Evolutionary conservation across 1,140 invertebrate genomes (phyloP).

Genomic region (Zaprionus gabonicus): DNA sequence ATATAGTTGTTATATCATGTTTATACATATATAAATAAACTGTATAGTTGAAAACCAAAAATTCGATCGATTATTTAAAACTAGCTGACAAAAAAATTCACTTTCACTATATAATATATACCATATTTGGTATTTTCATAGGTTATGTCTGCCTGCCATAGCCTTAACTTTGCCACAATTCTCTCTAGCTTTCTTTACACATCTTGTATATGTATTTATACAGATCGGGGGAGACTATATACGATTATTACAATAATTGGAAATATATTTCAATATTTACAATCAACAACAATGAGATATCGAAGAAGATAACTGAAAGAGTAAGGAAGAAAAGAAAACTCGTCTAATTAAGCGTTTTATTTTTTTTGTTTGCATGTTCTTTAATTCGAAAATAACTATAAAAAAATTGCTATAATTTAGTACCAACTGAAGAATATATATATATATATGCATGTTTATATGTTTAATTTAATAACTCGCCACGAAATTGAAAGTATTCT

Average conservation of each 20-base stretch:
- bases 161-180: conserved; percentile 2
- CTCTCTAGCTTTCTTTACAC: conserved; percentile 10
- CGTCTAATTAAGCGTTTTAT: not conserved
- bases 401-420: conserved; percentile 6
- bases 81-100: conserved; percentile 19
- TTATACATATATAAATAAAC: not conserved
- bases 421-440: not conserved
- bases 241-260: conserved; percentile 21
- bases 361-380: conserved; percentile 11
- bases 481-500: not conserved
- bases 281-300: conserved; percentile 4
- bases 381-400: conserved; percentile 3
- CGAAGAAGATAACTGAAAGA: conserved; percentile 2
- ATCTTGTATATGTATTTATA: conserved; percentile 6
- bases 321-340: not conserved
- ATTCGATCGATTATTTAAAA: conserved; percentile 31
- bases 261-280: conserved; percentile 26
- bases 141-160: not conserved
- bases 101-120: conserved; percentile 12
- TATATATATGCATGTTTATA: conserved; percentile 2
- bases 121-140: not conserved
- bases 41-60: not conserved
- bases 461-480: not conserved
- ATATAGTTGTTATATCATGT: not conserved
- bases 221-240: not conserved